These are phyloP conservation scores for Aphrophora alni DNA, from an alignment of 2,888 invertebrate species.

Conservation along the genomic window DNA sequence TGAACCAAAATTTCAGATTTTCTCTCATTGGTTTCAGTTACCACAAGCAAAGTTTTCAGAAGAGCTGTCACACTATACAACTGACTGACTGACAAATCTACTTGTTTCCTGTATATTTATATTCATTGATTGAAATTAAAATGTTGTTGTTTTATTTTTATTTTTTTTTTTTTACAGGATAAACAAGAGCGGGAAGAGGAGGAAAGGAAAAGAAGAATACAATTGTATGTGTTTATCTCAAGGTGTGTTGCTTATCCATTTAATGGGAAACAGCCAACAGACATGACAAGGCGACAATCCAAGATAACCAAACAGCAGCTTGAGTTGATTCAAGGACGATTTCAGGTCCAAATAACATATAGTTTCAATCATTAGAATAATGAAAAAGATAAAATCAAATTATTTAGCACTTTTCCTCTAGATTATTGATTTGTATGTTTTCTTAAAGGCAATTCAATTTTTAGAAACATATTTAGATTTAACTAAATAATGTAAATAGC, in stretches of 20 bases:
- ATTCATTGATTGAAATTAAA: too few relatives aligned
- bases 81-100: too few relatives aligned
- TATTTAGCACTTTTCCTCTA: too few relatives aligned
- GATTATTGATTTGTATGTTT: neutral
- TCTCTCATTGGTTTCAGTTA: too few relatives aligned
- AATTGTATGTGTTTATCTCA: slow-evolving; percentile 97
- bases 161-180: slow-evolving; percentile 65
- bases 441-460: neutral
- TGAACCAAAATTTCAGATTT: too few relatives aligned
- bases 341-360: slow-evolving; percentile 70
- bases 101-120: too few relatives aligned
- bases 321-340: slow-evolving; percentile 91
- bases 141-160: too few relatives aligned
- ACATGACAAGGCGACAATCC: slow-evolving; percentile 94
- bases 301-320: slow-evolving; percentile 97
- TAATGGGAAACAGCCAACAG: slow-evolving; percentile 98
- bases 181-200: slow-evolving; percentile 96
- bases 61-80: too few relatives aligned
- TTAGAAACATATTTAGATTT: too few relatives aligned
- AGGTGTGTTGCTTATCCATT: slow-evolving; percentile 98
- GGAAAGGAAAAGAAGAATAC: slow-evolving; percentile 91
- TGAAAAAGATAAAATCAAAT: neutral
- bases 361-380: neutral
- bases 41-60: too few relatives aligned
- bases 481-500: neutral